These are phyloP conservation scores for Macquaria ambigua DNA, from an alignment of 2,113 vertebrate species.

Conservation along the genomic window DNA sequence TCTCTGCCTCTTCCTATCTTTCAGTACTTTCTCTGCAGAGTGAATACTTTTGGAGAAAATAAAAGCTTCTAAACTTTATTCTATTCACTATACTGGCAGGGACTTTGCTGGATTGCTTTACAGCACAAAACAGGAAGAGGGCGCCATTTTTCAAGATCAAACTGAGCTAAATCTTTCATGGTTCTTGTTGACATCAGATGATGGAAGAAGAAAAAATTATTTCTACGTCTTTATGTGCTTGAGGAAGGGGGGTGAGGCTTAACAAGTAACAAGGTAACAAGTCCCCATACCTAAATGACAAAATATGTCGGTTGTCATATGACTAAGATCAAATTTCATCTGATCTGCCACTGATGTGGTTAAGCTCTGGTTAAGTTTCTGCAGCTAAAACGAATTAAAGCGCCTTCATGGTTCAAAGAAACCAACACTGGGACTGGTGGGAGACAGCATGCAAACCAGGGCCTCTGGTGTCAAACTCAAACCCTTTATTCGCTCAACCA, in stretches of 20 bases:
- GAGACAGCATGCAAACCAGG: background rate
- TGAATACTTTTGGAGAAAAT: background rate
- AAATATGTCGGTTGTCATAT: background rate
- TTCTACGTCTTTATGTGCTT: background rate
- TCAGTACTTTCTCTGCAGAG: background rate
- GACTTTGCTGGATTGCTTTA: background rate
- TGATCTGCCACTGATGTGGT: background rate
- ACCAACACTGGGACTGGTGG: background rate
- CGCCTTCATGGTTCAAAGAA: background rate
- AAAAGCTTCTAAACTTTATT: slow-evolving; percentile 7
- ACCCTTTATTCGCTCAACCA: background rate
- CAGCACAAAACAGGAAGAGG: background rate
- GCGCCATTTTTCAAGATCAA: background rate
- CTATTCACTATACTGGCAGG: background rate
- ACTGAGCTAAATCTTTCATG: background rate
- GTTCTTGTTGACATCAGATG: too few species aligned
- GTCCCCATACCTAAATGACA: background rate
- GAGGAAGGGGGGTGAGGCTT: background rate
- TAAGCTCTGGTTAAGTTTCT: background rate
- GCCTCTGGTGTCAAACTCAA: too few species aligned
- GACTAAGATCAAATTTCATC: too few species aligned
- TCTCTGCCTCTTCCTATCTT: background rate
- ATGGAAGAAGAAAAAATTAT: too few species aligned
- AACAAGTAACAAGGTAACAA: background rate
- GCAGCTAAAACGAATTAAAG: background rate